Conservation (phyloP, 1,140 invertebrate species). For the Alviniconcha marisindica region DNA sequence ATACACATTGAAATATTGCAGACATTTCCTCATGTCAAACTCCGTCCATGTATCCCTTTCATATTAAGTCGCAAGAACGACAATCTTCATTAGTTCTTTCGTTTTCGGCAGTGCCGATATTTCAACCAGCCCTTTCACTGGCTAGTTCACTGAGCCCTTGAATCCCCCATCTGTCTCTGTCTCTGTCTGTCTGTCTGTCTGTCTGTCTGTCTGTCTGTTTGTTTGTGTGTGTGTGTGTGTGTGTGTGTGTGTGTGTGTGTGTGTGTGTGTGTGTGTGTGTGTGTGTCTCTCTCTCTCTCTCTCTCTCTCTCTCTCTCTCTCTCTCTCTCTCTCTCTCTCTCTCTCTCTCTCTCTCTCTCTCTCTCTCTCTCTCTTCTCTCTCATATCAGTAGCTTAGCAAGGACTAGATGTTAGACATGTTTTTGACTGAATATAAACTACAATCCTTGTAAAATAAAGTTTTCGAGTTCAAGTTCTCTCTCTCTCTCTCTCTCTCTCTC, state of each 20-base stretch:
- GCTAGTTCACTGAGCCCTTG: not conserved
- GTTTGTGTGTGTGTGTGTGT: slow-evolving; percentile 21
- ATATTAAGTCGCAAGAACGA: too few species aligned
- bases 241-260: slow-evolving; percentile 18
- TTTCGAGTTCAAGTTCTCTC: not conserved
- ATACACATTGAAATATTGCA: not conserved
- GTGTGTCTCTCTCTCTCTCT: not conserved
- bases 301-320: not conserved
- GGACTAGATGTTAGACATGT: too few species aligned
- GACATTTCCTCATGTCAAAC: too few species aligned
- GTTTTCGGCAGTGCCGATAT: not conserved
- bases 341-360: slow-evolving; percentile 3
- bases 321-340: slow-evolving; percentile 15
- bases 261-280: slow-evolving; percentile 29
- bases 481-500: slow-evolving; percentile 19
- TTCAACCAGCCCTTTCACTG: not conserved
- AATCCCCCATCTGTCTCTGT: not conserved
- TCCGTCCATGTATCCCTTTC: too few species aligned
- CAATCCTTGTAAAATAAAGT: too few species aligned
- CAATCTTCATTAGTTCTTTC: not conserved
- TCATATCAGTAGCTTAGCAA: not conserved
- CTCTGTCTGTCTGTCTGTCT: not conserved
- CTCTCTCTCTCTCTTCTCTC: not conserved
- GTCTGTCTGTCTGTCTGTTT: not conserved
- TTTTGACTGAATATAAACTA: not conserved